phyloP scores from a whole-genome alignment of 2,113 vertebrate genomes.

The Catharus minimus region DNA sequence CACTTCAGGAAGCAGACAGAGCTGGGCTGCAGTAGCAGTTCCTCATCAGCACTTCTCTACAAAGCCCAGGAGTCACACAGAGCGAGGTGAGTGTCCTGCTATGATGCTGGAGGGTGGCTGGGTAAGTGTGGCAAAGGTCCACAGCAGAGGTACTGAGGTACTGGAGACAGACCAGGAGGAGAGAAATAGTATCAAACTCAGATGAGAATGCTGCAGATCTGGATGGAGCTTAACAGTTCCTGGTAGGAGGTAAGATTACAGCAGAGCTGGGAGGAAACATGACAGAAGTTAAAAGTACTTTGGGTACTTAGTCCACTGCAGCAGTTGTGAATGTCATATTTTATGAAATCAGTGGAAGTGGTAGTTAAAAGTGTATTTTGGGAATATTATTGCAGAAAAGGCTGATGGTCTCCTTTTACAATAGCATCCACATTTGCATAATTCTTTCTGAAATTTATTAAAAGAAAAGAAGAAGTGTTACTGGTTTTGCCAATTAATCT shows the following conservation, averaged over 20 bases:
- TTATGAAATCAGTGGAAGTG: neutral
- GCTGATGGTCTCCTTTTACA: neutral
- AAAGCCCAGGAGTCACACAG: neutral
- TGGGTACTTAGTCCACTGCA: neutral
- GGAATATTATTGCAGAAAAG: neutral
- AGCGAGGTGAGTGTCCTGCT: fast-evolving
- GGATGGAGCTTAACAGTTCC: neutral
- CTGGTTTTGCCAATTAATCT: neutral
- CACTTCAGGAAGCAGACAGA: neutral
- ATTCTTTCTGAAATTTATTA: neutral
- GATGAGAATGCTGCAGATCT: neutral
- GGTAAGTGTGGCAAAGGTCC: neutral
- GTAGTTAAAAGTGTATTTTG: neutral
- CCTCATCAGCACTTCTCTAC: neutral
- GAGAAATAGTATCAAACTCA: neutral
- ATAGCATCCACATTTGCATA: neutral
- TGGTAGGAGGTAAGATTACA: neutral
- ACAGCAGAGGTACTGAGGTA: neutral
- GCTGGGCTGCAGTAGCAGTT: neutral
- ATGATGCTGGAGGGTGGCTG: neutral
- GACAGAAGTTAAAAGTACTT: neutral
- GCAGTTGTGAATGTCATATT: neutral
- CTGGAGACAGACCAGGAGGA: neutral
- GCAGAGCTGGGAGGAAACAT: neutral
- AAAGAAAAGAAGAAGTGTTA: neutral